Base-by-base conservation (phyloP, 2,113 vertebrate genomes). In the Solenodon paradoxus region DNA sequence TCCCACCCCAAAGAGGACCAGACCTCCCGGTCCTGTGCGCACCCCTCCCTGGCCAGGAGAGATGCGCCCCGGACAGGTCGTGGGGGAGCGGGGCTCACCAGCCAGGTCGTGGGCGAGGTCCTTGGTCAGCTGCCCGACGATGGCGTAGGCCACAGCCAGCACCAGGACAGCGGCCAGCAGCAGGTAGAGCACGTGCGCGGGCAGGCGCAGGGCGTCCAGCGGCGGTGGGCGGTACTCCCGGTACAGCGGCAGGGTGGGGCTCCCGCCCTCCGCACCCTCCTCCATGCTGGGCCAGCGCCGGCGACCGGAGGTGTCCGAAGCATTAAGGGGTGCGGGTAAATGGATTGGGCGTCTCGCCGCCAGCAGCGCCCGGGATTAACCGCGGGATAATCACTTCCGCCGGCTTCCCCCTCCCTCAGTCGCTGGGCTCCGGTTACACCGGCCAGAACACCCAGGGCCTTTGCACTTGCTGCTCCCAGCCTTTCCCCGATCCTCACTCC, bases 111-210 rank as follows among this genome's bases (percentile, higher is more conserved):
- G 99, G 55, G 99, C 77, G 84, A 99, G 98, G 98, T 99, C 99
- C 94, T 99, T 99, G 98, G 99, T 99, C 96, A 99, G 99, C 96
- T 99, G 99, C 0, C 99, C 99, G 1, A 99, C 99, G 3, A 99
- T 99, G 97, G 99, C 99, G 0, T 99, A 99, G 1, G 99, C 99
- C 75, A 99, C 99, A 0, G 96, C 92, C 45, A 99, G 26, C 93
- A 99, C 98, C 35, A 99, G 88, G 1, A 98, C 85, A 1, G 96
- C 81, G 0, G 99, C 99, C 90, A 99, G 98, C 91, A 99, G 72
- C 97, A 99, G 96, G 97, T 99, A 99, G 11, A 99, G 80, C 28
- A 98, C 83, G 0, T 99, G 98, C 40, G 98, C 98, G 11, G 99
- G 99, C 97, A 99, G 97, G 96, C 98, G 98, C 97, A 99, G 92